Conservation (phyloP, 2,113 vertebrate genomes). For the Rhadina sibilatrix region DNA sequence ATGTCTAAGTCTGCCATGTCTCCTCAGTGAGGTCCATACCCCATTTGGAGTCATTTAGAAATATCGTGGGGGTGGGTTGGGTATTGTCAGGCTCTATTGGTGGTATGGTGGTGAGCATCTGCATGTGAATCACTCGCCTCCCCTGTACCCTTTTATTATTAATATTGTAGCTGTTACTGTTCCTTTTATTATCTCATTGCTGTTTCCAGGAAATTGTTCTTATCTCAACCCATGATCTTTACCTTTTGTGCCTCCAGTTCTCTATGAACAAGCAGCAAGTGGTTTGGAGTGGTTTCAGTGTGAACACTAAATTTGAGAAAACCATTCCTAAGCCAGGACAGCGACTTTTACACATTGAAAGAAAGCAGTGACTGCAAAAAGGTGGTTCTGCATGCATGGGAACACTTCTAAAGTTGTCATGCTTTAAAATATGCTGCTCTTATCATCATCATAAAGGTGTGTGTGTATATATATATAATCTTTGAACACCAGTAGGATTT, state of each 20-base stretch:
- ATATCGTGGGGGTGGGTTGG: too few species aligned
- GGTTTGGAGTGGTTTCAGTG: not conserved
- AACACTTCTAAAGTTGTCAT: constrained; percentile 36
- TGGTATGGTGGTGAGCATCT: not conserved
- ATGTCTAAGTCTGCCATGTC: not conserved
- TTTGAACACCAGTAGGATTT: not conserved
- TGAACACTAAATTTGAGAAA: not conserved
- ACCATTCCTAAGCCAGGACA: not conserved
- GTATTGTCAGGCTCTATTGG: not conserved
- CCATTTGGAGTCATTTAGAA: not conserved
- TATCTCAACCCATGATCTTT: not conserved
- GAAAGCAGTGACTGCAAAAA: constrained; percentile 27
- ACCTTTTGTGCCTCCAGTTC: not conserved
- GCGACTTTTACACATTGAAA: constrained; percentile 4
- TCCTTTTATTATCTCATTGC: too few species aligned
- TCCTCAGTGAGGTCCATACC: not conserved
- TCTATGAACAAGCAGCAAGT: not conserved
- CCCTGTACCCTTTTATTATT: not conserved
- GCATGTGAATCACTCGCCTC: not conserved
- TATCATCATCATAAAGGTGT: not conserved
- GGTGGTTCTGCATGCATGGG: constrained; percentile 18
- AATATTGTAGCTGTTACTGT: not conserved
- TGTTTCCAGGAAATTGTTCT: not conserved
- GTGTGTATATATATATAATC: not conserved
- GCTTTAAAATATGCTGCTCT: constrained; percentile 29